Percentiles rank a stretch among this genome's conserved stretches.
phyloP scores from a whole-genome alignment of 2,888 invertebrate genomes.

The Crematogaster levior region DNA sequence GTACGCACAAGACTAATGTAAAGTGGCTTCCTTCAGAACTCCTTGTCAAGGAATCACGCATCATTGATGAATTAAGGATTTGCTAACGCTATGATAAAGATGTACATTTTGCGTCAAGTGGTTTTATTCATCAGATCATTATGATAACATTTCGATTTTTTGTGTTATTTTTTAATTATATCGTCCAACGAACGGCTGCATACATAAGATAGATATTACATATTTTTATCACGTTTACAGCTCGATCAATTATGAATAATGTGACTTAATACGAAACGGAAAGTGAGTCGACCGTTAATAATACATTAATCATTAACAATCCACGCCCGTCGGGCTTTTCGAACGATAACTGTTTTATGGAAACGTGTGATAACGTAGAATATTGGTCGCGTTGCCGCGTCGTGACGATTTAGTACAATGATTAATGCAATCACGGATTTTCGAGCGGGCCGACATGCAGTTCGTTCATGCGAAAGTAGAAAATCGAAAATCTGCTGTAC shows the following conservation, averaged over 20 bases:
- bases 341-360: conserved; percentile 58
- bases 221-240: background rate
- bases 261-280: conserved; percentile 10
- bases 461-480: conserved; percentile 25
- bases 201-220: background rate
- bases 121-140: background rate
- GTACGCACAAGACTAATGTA: conserved; percentile 58
- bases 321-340: background rate
- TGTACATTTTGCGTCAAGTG: background rate
- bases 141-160: conserved; percentile 9
- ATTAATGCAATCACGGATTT: conserved; percentile 64
- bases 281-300: conserved; percentile 68
- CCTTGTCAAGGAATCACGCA: conserved; percentile 62
- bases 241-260: conserved; percentile 26
- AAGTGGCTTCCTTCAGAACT: conserved; percentile 70
- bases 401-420: conserved; percentile 52
- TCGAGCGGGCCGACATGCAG: conserved; percentile 3
- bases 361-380: conserved; percentile 49
- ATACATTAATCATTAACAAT: conserved; percentile 66
- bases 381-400: conserved; percentile 43
- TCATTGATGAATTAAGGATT: conserved; percentile 70
- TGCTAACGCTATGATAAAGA: conserved; percentile 28
- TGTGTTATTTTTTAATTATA: conserved; percentile 8
- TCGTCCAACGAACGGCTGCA: background rate
- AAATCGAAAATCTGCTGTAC: conserved; percentile 43